These are phyloP conservation scores for Catotricha subobsoleta DNA, from an alignment of 2,888 invertebrate species.

Conservation along the genomic window DNA sequence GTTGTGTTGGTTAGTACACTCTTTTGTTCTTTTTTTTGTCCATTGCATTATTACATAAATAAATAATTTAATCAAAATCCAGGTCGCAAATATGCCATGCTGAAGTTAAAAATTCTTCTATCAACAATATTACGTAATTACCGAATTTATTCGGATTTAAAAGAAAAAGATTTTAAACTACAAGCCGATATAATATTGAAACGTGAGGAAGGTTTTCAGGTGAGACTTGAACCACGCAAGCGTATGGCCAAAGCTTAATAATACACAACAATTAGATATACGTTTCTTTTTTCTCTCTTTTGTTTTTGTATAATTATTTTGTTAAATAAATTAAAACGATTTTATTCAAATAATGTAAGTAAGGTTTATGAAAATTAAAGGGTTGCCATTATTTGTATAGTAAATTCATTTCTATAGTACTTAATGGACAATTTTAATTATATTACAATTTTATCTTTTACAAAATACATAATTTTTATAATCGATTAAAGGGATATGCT, in stretches of 20 bases:
- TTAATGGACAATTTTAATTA: slow-evolving; percentile 5
- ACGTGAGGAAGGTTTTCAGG: slow-evolving; percentile 56
- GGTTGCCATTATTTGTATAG: neutral
- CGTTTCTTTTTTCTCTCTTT: neutral
- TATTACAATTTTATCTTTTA: too few species aligned
- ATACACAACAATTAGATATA: neutral
- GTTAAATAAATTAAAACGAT: neutral
- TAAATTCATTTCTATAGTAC: slow-evolving; percentile 2
- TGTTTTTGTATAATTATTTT: slow-evolving; percentile 1
- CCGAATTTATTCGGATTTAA: slow-evolving; percentile 46
- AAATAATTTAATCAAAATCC: slow-evolving; percentile 15
- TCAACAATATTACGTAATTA: slow-evolving; percentile 58
- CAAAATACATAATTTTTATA: too few species aligned
- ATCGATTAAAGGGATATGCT: too few species aligned
- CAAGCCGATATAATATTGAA: slow-evolving; percentile 63
- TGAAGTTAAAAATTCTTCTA: slow-evolving; percentile 58
- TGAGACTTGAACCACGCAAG: slow-evolving; percentile 50
- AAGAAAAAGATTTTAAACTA: slow-evolving; percentile 49
- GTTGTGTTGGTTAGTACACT: slow-evolving; percentile 54
- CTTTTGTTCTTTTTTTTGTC: too few species aligned
- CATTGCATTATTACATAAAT: too few species aligned
- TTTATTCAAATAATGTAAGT: neutral
- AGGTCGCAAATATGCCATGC: slow-evolving; percentile 67
- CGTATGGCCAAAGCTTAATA: slow-evolving; percentile 9
- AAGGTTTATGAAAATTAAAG: neutral